These are phyloP conservation scores for Eufriesea mexicana DNA, from an alignment of 1,140 invertebrate genomes.

Conservation along the genomic window DNA sequence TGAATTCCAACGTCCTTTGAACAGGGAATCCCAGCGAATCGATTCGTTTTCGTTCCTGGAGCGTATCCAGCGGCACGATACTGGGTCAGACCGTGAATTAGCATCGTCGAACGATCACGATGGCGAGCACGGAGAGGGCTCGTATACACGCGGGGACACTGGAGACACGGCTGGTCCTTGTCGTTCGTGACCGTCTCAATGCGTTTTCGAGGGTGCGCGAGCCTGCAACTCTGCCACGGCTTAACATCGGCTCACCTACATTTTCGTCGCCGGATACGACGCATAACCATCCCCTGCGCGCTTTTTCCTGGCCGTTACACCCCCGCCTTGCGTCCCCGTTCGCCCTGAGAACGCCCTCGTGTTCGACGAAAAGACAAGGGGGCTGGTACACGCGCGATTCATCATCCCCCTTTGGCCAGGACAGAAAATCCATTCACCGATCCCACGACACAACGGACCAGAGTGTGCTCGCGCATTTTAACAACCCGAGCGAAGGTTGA, in stretches of 20 bases:
- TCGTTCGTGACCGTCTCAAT: constrained; percentile 79
- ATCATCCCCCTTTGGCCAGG: constrained; percentile 53
- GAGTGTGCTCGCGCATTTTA: constrained; percentile 70
- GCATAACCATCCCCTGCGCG: constrained; percentile 51
- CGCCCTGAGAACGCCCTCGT: constrained; percentile 15
- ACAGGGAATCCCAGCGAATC: neutral
- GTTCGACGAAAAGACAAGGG: constrained; percentile 54
- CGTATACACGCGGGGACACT: neutral
- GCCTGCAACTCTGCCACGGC: constrained; percentile 74
- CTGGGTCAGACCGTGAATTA: constrained; percentile 23
- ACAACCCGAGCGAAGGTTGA: constrained; percentile 30
- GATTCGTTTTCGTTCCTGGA: constrained; percentile 11
- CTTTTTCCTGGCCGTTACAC: constrained; percentile 27
- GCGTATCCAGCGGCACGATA: constrained; percentile 25
- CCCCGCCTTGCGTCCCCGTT: neutral
- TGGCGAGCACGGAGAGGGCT: too few species aligned
- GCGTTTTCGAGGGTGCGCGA: constrained; percentile 73
- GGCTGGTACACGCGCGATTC: constrained; percentile 58
- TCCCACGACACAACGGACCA: constrained; percentile 26
- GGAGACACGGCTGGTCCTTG: constrained; percentile 21
- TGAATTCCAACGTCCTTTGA: neutral
- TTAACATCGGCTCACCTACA: constrained; percentile 75
- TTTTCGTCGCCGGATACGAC: constrained; percentile 44
- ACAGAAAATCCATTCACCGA: constrained; percentile 61
- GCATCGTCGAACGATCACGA: neutral